Base-by-base conservation (phyloP, 2,113 vertebrate species). In the Furnarius figulus region DNA sequence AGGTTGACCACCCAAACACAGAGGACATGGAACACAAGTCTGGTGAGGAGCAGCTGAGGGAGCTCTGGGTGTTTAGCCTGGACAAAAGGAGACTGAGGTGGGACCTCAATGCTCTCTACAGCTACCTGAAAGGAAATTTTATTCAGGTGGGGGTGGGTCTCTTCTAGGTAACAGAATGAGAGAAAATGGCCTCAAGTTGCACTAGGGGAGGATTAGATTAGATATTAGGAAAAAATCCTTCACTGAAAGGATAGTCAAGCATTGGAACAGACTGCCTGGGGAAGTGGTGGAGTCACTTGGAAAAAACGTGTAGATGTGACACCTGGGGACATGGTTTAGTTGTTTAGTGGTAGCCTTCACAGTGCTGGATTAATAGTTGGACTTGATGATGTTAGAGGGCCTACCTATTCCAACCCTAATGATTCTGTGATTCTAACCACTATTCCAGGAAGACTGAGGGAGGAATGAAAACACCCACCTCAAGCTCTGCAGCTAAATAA, bases 111-210 rank as follows among this genome's bases (percentile, higher is more conserved):
- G 8, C 12, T 35, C 55, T 47, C 35, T 62, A 23, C 17, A 42
- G 27, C 25, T 37, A 27, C 31, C 39, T 63, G 55, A 76, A 90
- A 49, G 55, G 22, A 56, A 35, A 12, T 21, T 76, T 40, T 40
- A 25, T 27, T 30, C 47, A 40, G 8, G 25, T 62, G 13, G 16
- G 24, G 0, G 0, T 47, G 62, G 12, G 8, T 83, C 63, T 42
- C 25, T 76, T 55, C 15, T 63, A 23, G 14, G 63, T 62, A 35
- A 55, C 17, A 68, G n/a, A 40, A 35, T 55, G 55, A 63, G 40
- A 76, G 72, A 27, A 84, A 49, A 33, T 42, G 56, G 22, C 31
- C 35, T 70, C 18, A 70, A 47, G 63, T 40, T 55, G 21, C 6
- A 30, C 35, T 8, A 27, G 22, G 21, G 9, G 14, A 84, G 12